Evolutionary conservation across 2,797 vertebrate species (phyloP), one percentile per base, ranked within the genome.

Genomic region (Coregonus suidteri): DNA sequence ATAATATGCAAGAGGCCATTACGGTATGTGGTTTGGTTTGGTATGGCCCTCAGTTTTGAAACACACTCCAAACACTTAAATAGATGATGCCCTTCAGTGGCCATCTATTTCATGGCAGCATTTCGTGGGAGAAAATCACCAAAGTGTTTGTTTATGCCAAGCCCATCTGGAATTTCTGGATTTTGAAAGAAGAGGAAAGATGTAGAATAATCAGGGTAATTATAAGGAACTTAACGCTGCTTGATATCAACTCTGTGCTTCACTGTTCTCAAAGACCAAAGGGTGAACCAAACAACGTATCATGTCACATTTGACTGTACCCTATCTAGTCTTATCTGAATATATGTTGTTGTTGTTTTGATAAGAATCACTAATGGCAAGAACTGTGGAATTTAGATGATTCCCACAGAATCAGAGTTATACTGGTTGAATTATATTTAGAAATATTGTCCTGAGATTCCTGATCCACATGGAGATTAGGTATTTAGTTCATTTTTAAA

Each of bases 211-310:
- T 4, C 68, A 13, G 16, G 41, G 4, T 59, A 6, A 16, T 65
- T 11, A 65, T 3, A 47, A 4, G 3, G 68, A 9, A 65, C 3
- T 18, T 7, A 9, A n/a, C 62, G 9, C 7, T 47, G 68, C 5
- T 70, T 41, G 7, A 18, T 7, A 18, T 68, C 68, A n/a, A 11
- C 16, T 4, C 35, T 4, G 68, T n/a, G 18, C 9, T 70, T 70
- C 35, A 41, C 37, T 70, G 68, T 41, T 47, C 37, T 70, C 68
- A 11, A 7, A 47, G 68, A 70, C n/a, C 68, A 70, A n/a, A 37
- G 31, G 15, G 15, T 37, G 68, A 70, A 37, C 7, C 35, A 70
- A 11, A 47, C 6, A 37, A 34, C 31, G 4, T 18, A 51, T 18
- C 31, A 18, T 7, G 53, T n/a, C 68, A n/a, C 31, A 68, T 16